phyloP scores from a whole-genome alignment of 2,888 invertebrate genomes.

The Alviniconcha strummeri region DNA sequence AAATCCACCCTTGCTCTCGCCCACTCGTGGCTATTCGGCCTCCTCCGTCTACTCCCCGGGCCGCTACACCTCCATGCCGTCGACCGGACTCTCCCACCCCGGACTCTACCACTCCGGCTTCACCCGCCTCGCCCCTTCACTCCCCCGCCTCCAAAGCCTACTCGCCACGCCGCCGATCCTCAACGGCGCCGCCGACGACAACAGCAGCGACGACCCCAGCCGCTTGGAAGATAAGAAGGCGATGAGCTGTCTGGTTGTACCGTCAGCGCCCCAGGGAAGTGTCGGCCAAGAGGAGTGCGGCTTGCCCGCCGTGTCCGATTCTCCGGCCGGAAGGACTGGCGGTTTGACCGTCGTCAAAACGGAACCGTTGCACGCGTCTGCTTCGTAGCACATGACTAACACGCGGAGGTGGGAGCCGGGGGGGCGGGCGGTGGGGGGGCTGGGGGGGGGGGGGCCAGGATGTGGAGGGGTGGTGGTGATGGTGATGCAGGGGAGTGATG shows the following conservation, averaged over 20 bases:
- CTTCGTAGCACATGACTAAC: conserved; percentile 3
- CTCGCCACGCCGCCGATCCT: neutral
- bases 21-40: no score
- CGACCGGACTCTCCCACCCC: neutral
- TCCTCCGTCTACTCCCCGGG: neutral
- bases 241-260: neutral
- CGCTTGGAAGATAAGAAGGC: neutral
- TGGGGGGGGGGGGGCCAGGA: no score
- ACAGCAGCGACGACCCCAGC: neutral
- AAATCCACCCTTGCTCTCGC: neutral
- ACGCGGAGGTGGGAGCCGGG: no score
- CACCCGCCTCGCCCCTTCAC: neutral
- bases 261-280: neutral
- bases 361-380: conserved; percentile 2
- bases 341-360: neutral
- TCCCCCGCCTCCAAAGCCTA: neutral
- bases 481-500: no score
- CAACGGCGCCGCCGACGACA: neutral
- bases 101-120: neutral
- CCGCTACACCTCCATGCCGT: neutral
- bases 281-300: neutral
- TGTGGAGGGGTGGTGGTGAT: no score
- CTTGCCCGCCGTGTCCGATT: neutral
- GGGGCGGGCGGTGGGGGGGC: no score
- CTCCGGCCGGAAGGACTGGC: neutral